phyloP scores from a whole-genome alignment of 2,888 invertebrate genomes.

The Isoperla grammatica region DNA sequence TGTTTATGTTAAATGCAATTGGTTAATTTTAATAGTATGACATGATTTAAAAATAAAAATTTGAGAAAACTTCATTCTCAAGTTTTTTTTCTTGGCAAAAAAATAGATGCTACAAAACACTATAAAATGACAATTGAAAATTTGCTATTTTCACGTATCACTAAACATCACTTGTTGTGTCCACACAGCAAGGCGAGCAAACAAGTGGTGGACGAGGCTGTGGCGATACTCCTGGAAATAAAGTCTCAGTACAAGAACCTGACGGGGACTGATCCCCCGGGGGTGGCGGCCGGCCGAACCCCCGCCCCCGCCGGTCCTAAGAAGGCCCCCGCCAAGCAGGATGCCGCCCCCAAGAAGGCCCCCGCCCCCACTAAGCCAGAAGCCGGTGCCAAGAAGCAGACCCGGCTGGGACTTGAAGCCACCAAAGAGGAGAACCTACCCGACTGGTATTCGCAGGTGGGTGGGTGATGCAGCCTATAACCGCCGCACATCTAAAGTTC shows the following conservation, averaged over 20 bases:
- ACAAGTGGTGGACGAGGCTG: constrained; percentile 41
- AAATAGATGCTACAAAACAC: no score
- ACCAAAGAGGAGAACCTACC: constrained; percentile 88
- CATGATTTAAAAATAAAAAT: no score
- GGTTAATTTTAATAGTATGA: no score
- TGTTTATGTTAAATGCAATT: no score
- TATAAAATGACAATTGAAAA: no score
- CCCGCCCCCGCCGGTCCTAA: not conserved
- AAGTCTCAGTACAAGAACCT: constrained; percentile 46
- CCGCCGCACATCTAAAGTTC: no score
- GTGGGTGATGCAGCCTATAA: no score
- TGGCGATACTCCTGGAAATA: constrained; percentile 41
- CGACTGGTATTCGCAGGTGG: constrained; percentile 97
- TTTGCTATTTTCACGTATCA: no score
- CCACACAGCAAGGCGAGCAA: constrained; percentile 25
- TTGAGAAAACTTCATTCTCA: no score
- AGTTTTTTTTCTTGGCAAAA: no score
- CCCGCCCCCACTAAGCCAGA: constrained; percentile 36
- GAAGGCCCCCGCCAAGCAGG: constrained; percentile 25
- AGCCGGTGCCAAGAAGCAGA: constrained; percentile 72
- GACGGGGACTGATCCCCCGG: constrained; percentile 43
- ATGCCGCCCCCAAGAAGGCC: constrained; percentile 16
- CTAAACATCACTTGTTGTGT: no score
- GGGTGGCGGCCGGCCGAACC: no score
- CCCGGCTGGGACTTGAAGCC: constrained; percentile 88